Evolutionary conservation across 2,888 invertebrate species (phyloP), one percentile per base, ranked within the genome.

Genomic region (Hirtodrosophila cameraria): DNA sequence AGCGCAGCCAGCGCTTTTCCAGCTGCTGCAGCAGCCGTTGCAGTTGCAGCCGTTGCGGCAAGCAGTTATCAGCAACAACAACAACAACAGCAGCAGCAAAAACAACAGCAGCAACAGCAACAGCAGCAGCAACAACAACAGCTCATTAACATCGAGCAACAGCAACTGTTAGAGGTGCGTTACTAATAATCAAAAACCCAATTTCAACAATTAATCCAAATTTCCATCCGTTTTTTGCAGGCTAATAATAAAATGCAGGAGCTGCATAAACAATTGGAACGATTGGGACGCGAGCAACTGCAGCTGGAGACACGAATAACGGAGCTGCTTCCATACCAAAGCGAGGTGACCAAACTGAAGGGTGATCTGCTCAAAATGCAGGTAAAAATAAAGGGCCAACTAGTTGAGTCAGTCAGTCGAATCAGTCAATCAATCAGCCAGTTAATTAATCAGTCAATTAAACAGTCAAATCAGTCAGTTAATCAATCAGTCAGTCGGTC

Each of bases 341-440:
- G 93, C 46, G 95, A 96, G 88, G 92, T 95, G 58, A 93, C 93
- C 66, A 92, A 93, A 73, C 91, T 96, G 53, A 92, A 94, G 76
- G 92, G 92, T 55, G 95, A 96, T 90, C 93, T 95, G 75, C 92
- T 93, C 31, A 93, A 94, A 75, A 90, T 96, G 77, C 95, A 95
- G 93, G 94, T 95, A 83, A 71, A 63, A 58, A 35, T 8, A 16
- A n/a, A 30, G 23, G 23, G 23, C 7, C 36, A 25, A 12, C 13
- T n/a, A n/a, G n/a, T n/a, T n/a, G n/a, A n/a, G n/a, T n/a, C n/a
- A n/a, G n/a, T n/a, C n/a, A n/a, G n/a, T n/a, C n/a, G n/a, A n/a
- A n/a, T n/a, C n/a, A n/a, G n/a, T n/a, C 35, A 28, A 46, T 9
- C 36, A 31, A 25, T 55, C 41, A 42, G 12, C 11, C 45, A 39